These are phyloP conservation scores for Sinonovacula constricta DNA, from an alignment of 1,140 invertebrate genomes.

Conservation along the genomic window DNA sequence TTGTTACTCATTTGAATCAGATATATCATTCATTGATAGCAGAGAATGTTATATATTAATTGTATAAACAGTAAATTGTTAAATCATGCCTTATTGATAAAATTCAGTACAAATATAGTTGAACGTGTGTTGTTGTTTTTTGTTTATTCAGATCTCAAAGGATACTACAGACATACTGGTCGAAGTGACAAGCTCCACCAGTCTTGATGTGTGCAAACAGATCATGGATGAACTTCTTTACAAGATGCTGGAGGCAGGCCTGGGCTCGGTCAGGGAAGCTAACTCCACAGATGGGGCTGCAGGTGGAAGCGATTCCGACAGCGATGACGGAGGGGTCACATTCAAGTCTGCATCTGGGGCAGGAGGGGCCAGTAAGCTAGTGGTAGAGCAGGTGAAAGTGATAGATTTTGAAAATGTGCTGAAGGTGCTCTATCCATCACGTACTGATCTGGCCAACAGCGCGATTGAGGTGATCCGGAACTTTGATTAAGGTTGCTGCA, in stretches of 20 bases:
- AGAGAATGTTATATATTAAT: no score
- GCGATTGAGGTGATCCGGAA: constrained; percentile 65
- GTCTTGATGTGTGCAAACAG: constrained; percentile 84
- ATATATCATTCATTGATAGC: no score
- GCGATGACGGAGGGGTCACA: constrained; percentile 26
- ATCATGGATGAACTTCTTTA: constrained; percentile 85
- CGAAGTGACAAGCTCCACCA: constrained; percentile 87
- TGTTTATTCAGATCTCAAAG: constrained; percentile 76
- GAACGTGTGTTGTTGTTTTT: no score
- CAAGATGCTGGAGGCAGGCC: constrained; percentile 81
- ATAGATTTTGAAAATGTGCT: constrained; percentile 85
- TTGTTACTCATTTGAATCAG: no score
- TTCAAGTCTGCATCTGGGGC: not conserved
- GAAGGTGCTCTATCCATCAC: constrained; percentile 87
- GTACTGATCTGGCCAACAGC: constrained; percentile 82
- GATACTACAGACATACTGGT: constrained; percentile 85
- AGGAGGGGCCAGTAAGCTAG: constrained; percentile 69
- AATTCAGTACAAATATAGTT: no score
- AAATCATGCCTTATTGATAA: no score
- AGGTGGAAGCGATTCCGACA: constrained; percentile 17
- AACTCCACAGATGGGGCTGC: constrained; percentile 62
- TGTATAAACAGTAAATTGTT: no score
- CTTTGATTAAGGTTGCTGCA: constrained; percentile 54
- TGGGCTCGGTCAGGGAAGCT: constrained; percentile 58
- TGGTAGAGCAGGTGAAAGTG: constrained; percentile 85